phyloP scores from a whole-genome alignment of 2,888 invertebrate genomes.

The Macropis europaea region DNA sequence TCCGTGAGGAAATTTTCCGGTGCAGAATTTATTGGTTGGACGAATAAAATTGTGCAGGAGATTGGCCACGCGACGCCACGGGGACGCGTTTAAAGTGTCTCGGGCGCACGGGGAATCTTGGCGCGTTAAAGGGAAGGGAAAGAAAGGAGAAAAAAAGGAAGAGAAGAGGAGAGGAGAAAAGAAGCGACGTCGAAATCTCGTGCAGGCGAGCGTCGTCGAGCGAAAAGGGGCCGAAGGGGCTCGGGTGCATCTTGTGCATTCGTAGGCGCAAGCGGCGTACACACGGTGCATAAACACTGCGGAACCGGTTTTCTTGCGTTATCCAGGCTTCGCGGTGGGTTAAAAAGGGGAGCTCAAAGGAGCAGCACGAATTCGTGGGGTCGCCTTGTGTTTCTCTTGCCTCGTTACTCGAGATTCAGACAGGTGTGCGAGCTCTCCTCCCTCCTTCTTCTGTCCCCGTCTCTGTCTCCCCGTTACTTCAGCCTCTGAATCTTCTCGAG shows the following conservation, averaged over 20 bases:
- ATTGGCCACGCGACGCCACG: too few relatives aligned
- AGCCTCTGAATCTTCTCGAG: constrained; percentile 8
- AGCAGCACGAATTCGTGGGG: constrained; percentile 68
- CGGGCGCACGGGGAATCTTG: background rate
- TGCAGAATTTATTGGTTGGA: too few relatives aligned
- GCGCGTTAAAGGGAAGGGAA: background rate
- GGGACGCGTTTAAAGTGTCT: background rate
- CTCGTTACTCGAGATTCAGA: constrained; percentile 75
- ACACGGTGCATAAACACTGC: constrained; percentile 47
- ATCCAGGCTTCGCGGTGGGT: constrained; percentile 39
- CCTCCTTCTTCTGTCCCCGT: constrained; percentile 1
- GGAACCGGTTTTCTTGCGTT: constrained; percentile 57
- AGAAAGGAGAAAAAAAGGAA: background rate
- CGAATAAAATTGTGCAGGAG: too few relatives aligned
- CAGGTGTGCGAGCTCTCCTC: constrained; percentile 63
- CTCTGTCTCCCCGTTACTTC: constrained; percentile 14
- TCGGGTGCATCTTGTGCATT: constrained; percentile 29
- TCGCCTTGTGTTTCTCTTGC: constrained; percentile 68
- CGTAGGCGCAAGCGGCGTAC: constrained; percentile 28
- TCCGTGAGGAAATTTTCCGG: too few relatives aligned
- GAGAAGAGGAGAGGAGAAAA: background rate
- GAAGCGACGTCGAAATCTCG: background rate
- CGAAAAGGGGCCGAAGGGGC: background rate
- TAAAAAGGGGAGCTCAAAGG: constrained; percentile 55
- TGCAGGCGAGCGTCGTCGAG: background rate